Evolutionary conservation across 2,888 invertebrate genomes (phyloP), one percentile per base, ranked within the genome.

Genomic region (Cheilosia soror): DNA sequence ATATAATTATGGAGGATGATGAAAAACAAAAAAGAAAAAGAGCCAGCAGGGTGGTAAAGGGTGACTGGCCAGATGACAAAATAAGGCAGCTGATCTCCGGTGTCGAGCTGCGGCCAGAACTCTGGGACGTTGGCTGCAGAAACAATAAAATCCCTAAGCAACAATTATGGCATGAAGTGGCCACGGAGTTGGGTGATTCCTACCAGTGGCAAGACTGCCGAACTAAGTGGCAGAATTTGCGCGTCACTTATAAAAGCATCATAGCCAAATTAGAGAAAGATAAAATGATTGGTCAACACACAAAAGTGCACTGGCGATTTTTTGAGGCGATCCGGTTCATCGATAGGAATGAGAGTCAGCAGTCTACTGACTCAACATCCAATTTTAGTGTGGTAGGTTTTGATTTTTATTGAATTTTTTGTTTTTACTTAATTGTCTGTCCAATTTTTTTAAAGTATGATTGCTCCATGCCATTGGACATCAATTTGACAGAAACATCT

Each of bases 11-110:
- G 20, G 20, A 20, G 20, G 20, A 20, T 20, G 20, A 20, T 20
- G 20, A 20, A 6, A 40, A 40, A 9, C 5, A 40, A 40, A 40
- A 40, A 9, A 40, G 11, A 9, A 40, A 9, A 9, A 7, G 40
- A 0, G 6, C 11, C 9, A 40, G 9, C 6, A 63, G 65, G 31
- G 55, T 44, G 55, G 6, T 75, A 3, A 65, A 31, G 20, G 73
- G 73, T 9, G 73, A 75, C 9, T 75, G 73, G 73, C 65, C 63
- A 27, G 73, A 75, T 15, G 65, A 57, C 29, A 65, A 65, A 65
- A 31, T 65, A 57, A 65, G 37, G 40, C 15, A 65, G 29, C 57
- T 75, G 11, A 75, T 65, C 40, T 37, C 33, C 25, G 20, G 31
- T 55, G 75, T 65, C 6, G 15, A 75, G 29, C 27, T 13, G 9